Evolutionary conservation across 2,797 vertebrate species (phyloP), one percentile per base, ranked within the genome.

Genomic region (Sebastiscus tertius): DNA sequence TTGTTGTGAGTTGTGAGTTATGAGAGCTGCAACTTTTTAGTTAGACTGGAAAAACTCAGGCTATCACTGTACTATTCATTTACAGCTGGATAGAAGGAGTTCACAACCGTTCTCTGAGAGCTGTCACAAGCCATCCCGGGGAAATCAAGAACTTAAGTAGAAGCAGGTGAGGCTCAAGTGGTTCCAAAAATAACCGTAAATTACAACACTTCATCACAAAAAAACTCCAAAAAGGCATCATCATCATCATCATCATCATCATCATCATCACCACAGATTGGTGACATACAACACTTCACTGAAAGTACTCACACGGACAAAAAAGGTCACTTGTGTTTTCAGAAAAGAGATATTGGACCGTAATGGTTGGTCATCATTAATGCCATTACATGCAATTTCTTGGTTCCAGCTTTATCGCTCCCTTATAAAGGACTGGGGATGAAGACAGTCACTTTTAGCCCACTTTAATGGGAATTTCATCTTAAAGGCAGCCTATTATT

Each of bases 121-220:
- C 80, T 77, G 79, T 59, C 72, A 80, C 20, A 62, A 85, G 80
- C 69, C 75, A 39, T 67, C 76, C 49, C 13, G 24, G 66, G 80
- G 79, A 90, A 54, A 88, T 89, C 74, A 89, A 73, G 81, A 74
- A 13, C 82, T 72, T 60, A 55, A 90, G 85, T 60, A 80, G 87
- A 71, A 70, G 87, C 85, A 91, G 89, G 84, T 90, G 92, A 91
- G 52, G 72, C 74, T 82, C 39, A 79, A 89, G 89, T 77, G 88
- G 82, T 72, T 66, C 42, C 14, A 65, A 64, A 76, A 77, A 77
- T 58, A 63, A 49, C 64, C 67, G 72, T 67, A 80, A 88, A 93
- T 89, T 85, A 76, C 58, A 78, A 75, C 72, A 74, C 60, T 85
- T 89, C 61, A 82, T 81, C 82, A 62, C 72, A 69, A 73, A 79